Conservation (phyloP, 2,888 invertebrate species). For the Elgonia sp. region DNA sequence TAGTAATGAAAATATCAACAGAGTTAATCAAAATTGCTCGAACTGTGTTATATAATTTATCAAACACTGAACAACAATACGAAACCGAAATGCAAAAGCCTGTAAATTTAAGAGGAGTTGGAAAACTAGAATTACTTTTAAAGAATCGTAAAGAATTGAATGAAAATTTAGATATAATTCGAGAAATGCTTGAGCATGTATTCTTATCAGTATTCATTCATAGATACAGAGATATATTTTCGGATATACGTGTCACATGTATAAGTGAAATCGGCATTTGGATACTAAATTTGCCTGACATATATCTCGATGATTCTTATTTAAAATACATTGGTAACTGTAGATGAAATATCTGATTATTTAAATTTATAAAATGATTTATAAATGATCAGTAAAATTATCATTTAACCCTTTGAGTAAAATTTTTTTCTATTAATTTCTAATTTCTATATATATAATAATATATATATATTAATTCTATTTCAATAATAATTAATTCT, state of each 20-base stretch:
- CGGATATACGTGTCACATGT: constrained; percentile 98
- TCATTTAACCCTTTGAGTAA: too few relatives aligned
- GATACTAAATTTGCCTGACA: constrained; percentile 99
- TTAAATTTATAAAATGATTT: too few relatives aligned
- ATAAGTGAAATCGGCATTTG: constrained; percentile 99
- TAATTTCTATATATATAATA: too few relatives aligned
- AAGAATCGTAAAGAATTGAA: constrained; percentile 97
- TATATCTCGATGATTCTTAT: constrained; percentile 99
- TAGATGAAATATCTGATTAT: too few relatives aligned
- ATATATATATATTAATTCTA: too few relatives aligned
- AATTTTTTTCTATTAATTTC: too few relatives aligned
- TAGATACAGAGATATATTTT: constrained; percentile 97
- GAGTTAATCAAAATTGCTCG: constrained; percentile 99
- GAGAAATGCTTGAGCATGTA: constrained; percentile 99
- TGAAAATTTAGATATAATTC: constrained; percentile 99
- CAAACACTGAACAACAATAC: constrained; percentile 98
- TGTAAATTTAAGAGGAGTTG: constrained; percentile 96
- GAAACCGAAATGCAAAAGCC: constrained; percentile 97
- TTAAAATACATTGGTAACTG: constrained; percentile 96
- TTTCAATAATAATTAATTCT: too few relatives aligned
- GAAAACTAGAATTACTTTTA: constrained; percentile 96
- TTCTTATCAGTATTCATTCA: constrained; percentile 99
- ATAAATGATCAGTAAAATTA: too few relatives aligned
- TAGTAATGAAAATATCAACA: constrained; percentile 99
- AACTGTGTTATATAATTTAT: constrained; percentile 97